Base-by-base conservation (phyloP, 2,113 vertebrate species). In the Galemys pyrenaicus region DNA sequence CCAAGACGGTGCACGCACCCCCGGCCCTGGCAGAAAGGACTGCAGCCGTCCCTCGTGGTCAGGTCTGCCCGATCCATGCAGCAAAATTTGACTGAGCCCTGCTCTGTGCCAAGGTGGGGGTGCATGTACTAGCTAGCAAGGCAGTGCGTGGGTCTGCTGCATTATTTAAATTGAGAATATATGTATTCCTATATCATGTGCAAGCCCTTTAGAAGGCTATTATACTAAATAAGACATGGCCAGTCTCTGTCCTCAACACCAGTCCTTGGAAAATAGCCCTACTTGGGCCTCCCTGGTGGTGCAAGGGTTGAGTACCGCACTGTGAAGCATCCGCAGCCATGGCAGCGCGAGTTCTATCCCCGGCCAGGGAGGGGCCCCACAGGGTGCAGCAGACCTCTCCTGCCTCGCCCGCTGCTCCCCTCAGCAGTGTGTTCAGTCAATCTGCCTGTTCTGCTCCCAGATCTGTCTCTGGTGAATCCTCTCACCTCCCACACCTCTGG, bases 61-160 rank as follows among this genome's bases (percentile, higher is more conserved):
- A 65, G 51, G 70, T 32, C 46, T 6, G 26, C 41, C 64, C 2
- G 2, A 74, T 28, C 37, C 20, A 1, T 1, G 20, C 64, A 49
- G 24, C 75, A 44, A 30, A 67, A 5, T 30, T 17, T 20, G 62
- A 39, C 81, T 58, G n/a, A 30, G 54, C 15, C 82, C 49, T 67
- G 12, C 65, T 51, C 70, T 60, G 64, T 35, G 62, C 37, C 37
- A 46, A 75, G 60, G 30, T 12, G 24, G 28, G 12, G 17, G 37
- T 24, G 26, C 58, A 9, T 0, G 1, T 6, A 5, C 32, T 5
- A 58, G 15, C 79, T 12, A 28, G 68, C 65, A 58, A 89, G 44
- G 41, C 0, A 3, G 46, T 44, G 10, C 26, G 0, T 13, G 1
- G 0, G 20, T 5, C 2, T 41, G 6, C 41, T 73, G 9, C 19